Evolutionary conservation across 2,113 vertebrate species (phyloP), one percentile per base, ranked within the genome.

Genomic region (Nansenia antarctica): DNA sequence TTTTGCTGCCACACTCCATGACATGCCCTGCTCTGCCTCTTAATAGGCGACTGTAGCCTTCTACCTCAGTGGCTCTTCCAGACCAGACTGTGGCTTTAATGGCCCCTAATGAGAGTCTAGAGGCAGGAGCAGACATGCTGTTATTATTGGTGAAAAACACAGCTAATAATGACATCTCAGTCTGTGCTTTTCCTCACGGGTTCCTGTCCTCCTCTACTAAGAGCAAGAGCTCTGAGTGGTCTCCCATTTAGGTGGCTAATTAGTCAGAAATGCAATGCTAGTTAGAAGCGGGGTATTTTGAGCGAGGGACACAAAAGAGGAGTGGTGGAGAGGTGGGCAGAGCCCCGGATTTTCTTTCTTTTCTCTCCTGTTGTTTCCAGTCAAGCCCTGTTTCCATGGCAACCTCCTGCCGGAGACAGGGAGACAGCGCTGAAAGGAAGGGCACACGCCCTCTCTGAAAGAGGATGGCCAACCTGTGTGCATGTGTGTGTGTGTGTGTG

Each of bases 301-400:
- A 87, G 85, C 67, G 57, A 86, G 73, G 82, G 85, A 88, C 86
- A 90, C 86, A 90, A 90, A 88, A 80, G 78, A 89, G 74, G 81
- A 88, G 62, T 64, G 31, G 83, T 82, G 76, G 84, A 90, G 86
- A 90, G 88, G 88, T 91, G 88, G 88, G 87, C 88, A 88, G 87
- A 90, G 86, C 88, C 86, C 82, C 72, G 78, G 18, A 90, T 90
- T 91, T 91, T 60, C 31, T 35, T 27, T 60, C 31, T 60, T 86
- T 79, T 84, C 85, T 81, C 84, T 92, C 86, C 89, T 92, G 91
- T 92, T 93, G 90, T 92, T 91, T 89, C 89, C 88, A 92, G 89
- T 91, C 91, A 89, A 87, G 86, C 90, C 90, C 87, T 91, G 92
- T 93, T 93, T 93, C 91, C 92, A 93, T 93, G 90, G 90, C 70